phyloP scores from a whole-genome alignment of 2,113 vertebrate genomes.

The Calyptomena viridis region DNA sequence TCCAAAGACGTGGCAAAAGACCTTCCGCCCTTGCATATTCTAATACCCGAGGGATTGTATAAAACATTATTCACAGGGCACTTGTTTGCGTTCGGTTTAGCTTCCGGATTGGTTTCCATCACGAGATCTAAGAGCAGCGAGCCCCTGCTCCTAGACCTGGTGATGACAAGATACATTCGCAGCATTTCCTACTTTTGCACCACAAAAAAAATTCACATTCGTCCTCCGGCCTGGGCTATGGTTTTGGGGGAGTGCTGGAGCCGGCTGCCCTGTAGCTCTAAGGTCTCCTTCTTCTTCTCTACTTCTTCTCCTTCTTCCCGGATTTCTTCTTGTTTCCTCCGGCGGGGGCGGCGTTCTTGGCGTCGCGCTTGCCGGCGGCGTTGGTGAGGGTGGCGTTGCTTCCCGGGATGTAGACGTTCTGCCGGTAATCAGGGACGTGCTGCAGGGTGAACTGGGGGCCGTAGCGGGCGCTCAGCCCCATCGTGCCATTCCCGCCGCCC shows the following conservation, averaged over 20 bases:
- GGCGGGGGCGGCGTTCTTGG: conserved; percentile 76
- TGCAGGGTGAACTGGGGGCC: conserved; percentile 97
- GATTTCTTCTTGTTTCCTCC: conserved; percentile 95
- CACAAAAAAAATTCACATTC: conserved; percentile 61
- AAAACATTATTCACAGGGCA: conserved; percentile 71
- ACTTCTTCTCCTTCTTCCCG: conserved; percentile 98
- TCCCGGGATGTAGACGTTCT: conserved; percentile 98
- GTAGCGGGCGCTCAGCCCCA: conserved; percentile 94
- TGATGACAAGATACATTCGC: conserved; percentile 61
- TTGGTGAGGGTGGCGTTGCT: conserved; percentile 92
- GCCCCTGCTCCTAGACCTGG: conserved; percentile 49
- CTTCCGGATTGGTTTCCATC: conserved; percentile 44
- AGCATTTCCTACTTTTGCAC: conserved; percentile 29
- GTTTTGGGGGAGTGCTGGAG: conserved; percentile 61
- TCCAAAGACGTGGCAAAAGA: conserved; percentile 31
- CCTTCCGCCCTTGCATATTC: conserved; percentile 32
- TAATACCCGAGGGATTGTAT: conserved; percentile 32
- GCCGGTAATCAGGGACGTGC: conserved; percentile 95
- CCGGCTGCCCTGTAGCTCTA: conserved; percentile 67
- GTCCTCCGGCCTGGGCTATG: conserved; percentile 63
- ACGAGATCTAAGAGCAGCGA: conserved; percentile 55
- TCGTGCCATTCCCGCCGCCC: conserved; percentile 86
- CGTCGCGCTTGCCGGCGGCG: conserved; percentile 78
- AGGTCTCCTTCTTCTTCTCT: conserved; percentile 80
- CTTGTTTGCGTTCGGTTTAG: conserved; percentile 37